phyloP scores from a whole-genome alignment of 1,140 invertebrate species.

The Musca domestica region DNA sequence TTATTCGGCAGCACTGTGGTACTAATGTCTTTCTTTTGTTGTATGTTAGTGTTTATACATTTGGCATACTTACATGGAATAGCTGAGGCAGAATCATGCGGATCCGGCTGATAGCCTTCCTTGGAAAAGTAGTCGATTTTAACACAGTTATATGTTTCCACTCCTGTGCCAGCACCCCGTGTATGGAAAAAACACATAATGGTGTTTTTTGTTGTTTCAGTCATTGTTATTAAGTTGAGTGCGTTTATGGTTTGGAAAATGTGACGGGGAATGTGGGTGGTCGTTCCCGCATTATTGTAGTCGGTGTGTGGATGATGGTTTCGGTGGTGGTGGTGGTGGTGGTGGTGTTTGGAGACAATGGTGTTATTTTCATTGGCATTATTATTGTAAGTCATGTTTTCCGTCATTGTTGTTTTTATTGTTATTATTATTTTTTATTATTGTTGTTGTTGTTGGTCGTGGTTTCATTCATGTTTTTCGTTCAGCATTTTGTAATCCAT shows the following conservation, averaged over 20 bases:
- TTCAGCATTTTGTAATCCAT: conserved; percentile 15
- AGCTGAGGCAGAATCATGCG: conserved; percentile 81
- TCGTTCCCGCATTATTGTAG: no score
- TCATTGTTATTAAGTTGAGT: conserved; percentile 2
- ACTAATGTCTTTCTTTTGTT: no score
- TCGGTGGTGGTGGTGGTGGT: not conserved
- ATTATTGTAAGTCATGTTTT: conserved; percentile 13
- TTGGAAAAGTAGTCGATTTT: conserved; percentile 83
- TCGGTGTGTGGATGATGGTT: not conserved
- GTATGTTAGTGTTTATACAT: no score
- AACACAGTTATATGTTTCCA: conserved; percentile 64
- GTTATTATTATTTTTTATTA: not conserved
- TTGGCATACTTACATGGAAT: conserved; percentile 76
- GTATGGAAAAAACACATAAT: not conserved
- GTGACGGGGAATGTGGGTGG: not conserved
- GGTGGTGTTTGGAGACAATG: not conserved
- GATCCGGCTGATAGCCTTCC: conserved; percentile 80
- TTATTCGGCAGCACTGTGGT: no score
- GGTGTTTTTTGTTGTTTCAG: conserved; percentile 15
- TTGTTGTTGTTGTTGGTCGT: conserved; percentile 2
- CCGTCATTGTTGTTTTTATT: conserved; percentile 2
- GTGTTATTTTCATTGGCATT: conserved; percentile 9
- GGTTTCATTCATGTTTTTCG: not conserved
- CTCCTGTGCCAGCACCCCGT: conserved; percentile 29
- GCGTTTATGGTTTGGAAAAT: no score